These are phyloP conservation scores for Nysson spinosus DNA, from an alignment of 2,888 invertebrate genomes.

Conservation along the genomic window DNA sequence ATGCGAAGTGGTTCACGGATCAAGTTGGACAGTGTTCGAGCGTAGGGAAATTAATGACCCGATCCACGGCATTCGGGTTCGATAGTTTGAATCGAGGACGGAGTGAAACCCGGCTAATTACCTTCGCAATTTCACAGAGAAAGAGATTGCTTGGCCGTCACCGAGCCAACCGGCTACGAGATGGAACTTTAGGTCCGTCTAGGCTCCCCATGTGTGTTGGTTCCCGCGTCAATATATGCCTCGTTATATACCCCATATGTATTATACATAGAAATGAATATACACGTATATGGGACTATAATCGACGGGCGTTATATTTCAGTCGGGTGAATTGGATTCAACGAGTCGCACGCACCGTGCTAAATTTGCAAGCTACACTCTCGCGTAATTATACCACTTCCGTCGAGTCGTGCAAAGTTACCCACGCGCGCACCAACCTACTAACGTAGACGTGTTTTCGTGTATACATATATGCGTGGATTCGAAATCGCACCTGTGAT, in stretches of 20 bases:
- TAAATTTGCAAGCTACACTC: conserved; percentile 55
- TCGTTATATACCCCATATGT: too few species aligned
- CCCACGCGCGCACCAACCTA: conserved; percentile 15
- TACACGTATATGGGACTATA: conserved; percentile 35
- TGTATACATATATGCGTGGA: conserved; percentile 11
- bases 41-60: conserved; percentile 52
- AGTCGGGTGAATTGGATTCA: conserved; percentile 58
- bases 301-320: conserved; percentile 60
- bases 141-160: conserved; percentile 52
- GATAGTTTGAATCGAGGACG: conserved; percentile 50
- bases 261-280: too few species aligned
- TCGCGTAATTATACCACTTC: conserved; percentile 55
- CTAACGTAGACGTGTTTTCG: neutral
- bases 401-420: conserved; percentile 45
- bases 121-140: conserved; percentile 41
- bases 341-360: conserved; percentile 53
- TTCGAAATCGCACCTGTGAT: too few species aligned
- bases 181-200: too few species aligned
- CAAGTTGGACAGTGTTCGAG: conserved; percentile 52
- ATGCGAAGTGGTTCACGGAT: conserved; percentile 13
- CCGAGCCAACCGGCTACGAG: neutral
- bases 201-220: neutral
- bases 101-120: conserved; percentile 55
- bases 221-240: neutral
- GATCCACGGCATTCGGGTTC: conserved; percentile 23